Evolutionary conservation across 2,797 vertebrate genomes (phyloP).

Genomic region (Loriculus beryllinus): DNA sequence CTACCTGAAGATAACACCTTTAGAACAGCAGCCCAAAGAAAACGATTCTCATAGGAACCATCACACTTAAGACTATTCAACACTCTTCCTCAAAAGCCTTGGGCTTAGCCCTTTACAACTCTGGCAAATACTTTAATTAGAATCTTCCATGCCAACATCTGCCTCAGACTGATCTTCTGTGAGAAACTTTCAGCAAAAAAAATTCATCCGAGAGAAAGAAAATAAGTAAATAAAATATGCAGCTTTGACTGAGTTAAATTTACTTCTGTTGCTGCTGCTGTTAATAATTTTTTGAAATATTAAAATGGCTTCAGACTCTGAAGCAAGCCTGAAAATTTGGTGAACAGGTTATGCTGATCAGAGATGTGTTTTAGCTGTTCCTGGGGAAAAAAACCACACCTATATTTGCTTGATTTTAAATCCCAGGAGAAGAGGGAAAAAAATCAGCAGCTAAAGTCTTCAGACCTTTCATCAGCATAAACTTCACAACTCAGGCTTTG

Average conservation of each 20-base stretch:
- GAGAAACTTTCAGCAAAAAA: background rate
- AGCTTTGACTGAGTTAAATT: background rate
- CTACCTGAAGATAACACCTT: background rate
- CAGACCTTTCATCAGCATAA: background rate
- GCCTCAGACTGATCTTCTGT: background rate
- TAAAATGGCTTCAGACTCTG: background rate
- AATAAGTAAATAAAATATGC: background rate
- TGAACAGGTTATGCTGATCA: background rate
- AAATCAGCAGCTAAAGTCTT: background rate
- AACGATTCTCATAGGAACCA: background rate
- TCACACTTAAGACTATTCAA: background rate
- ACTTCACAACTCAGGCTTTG: background rate
- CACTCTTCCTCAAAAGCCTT: background rate
- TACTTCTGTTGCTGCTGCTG: background rate
- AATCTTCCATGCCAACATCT: background rate
- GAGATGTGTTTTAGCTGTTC: background rate
- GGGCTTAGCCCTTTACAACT: background rate
- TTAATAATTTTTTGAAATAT: background rate
- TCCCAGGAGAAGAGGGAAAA: fast-evolving
- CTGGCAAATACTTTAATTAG: background rate
- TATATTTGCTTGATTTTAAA: background rate
- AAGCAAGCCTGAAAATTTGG: background rate
- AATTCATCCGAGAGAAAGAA: background rate
- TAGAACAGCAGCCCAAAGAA: background rate
- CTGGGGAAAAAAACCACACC: background rate